Conservation (phyloP, 2,113 vertebrate species). For the Corvus cornix region DNA sequence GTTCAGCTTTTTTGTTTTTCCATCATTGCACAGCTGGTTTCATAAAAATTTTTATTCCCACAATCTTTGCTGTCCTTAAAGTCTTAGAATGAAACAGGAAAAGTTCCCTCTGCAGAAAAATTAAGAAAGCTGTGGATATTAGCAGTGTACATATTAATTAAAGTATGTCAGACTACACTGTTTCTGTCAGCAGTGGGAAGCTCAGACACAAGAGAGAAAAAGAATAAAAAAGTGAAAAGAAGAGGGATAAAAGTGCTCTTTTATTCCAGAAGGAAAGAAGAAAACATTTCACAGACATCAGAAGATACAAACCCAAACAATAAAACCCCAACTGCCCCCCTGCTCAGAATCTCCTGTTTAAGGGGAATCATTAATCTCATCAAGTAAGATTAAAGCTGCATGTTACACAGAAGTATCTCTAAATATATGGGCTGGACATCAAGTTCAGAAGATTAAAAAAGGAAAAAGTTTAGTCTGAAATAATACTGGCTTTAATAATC, state of each 20-base stretch:
- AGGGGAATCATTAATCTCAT: background rate
- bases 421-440: background rate
- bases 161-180: background rate
- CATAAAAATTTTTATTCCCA: background rate
- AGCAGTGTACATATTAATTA: background rate
- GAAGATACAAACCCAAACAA: background rate
- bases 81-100: background rate
- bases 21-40: background rate
- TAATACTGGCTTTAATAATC: background rate
- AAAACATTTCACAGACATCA: background rate
- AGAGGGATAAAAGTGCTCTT: background rate
- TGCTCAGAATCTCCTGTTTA: background rate
- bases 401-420: background rate
- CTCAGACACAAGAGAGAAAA: background rate
- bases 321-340: background rate
- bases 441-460: background rate
- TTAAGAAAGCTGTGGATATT: background rate
- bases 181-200: background rate
- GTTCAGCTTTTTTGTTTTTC: background rate
- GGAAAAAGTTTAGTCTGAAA: background rate
- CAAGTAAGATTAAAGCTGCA: slow-evolving; percentile 1
- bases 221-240: background rate
- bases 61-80: background rate
- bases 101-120: background rate
- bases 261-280: background rate